Evolutionary conservation across 2,888 invertebrate species (phyloP).

Genomic region (Melanchra persicariae): DNA sequence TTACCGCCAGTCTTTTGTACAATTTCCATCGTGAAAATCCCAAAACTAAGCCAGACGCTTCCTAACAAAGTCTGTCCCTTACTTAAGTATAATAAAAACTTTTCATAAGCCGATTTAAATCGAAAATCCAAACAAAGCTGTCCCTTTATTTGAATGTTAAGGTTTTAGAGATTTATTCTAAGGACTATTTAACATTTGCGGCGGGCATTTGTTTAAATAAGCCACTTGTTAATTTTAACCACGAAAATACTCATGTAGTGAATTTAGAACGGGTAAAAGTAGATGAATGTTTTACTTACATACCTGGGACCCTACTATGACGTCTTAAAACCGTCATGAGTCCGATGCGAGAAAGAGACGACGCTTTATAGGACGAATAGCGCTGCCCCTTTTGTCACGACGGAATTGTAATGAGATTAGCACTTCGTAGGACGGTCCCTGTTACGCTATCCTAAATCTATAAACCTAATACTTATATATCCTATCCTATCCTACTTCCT

Average conservation of each 20-base stretch:
- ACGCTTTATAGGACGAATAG: no score
- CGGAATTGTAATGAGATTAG: no score
- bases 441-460: no score
- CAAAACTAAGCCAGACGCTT: constrained; percentile 38
- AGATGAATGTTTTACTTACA: background rate
- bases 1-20: constrained; percentile 30
- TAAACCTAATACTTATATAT: no score
- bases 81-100: constrained; percentile 64
- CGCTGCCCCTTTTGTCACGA: no score
- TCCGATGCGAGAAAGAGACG: no score
- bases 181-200: constrained; percentile 58
- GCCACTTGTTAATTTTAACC: constrained; percentile 37
- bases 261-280: background rate
- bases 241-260: constrained; percentile 22
- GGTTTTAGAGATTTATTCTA: constrained; percentile 65
- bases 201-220: constrained; percentile 45
- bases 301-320: no score
- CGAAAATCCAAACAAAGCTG: constrained; percentile 71
- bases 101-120: constrained; percentile 72
- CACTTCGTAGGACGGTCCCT: no score
- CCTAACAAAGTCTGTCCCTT: constrained; percentile 40
- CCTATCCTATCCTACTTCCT: no score
- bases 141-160: constrained; percentile 68
- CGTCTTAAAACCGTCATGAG: no score
- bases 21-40: constrained; percentile 32